Conservation (phyloP, 2,797 vertebrate genomes). For the Rallus crepitans region DNA sequence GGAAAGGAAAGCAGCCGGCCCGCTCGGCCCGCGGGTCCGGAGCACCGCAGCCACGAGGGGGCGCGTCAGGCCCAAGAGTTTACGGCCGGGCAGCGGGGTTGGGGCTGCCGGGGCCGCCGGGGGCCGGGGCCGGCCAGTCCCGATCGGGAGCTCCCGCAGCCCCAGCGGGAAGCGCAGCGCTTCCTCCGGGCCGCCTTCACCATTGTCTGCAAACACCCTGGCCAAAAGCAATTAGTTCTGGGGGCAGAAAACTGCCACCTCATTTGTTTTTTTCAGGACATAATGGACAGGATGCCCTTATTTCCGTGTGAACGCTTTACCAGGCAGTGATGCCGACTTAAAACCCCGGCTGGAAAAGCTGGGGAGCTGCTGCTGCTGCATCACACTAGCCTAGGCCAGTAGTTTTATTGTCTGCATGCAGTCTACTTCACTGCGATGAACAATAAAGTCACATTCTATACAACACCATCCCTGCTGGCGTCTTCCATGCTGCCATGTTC, state of each 20-base stretch:
- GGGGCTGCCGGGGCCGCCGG: no score
- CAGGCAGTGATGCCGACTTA: background rate
- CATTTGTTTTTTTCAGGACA: rapidly evolving
- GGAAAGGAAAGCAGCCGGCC: rapidly evolving
- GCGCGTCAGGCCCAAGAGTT: no score
- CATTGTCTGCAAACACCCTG: rapidly evolving
- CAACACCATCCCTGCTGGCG: background rate
- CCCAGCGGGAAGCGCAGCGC: no score
- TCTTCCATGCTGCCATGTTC: background rate
- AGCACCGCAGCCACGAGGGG: no score
- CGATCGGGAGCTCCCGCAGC: background rate
- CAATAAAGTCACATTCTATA: rapidly evolving
- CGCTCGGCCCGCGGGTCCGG: no score
- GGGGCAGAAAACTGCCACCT: rapidly evolving
- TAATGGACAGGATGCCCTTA: background rate
- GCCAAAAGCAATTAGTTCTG: background rate
- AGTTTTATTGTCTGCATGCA: rapidly evolving
- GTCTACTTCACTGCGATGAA: background rate
- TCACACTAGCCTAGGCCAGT: rapidly evolving
- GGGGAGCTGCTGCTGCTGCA: rapidly evolving
- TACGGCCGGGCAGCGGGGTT: no score
- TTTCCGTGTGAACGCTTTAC: rapidly evolving
- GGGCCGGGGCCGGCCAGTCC: background rate
- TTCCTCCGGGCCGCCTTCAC: background rate
- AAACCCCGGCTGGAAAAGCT: background rate